Conservation (phyloP, 2,888 invertebrate species). For the Rhagium mordax region DNA sequence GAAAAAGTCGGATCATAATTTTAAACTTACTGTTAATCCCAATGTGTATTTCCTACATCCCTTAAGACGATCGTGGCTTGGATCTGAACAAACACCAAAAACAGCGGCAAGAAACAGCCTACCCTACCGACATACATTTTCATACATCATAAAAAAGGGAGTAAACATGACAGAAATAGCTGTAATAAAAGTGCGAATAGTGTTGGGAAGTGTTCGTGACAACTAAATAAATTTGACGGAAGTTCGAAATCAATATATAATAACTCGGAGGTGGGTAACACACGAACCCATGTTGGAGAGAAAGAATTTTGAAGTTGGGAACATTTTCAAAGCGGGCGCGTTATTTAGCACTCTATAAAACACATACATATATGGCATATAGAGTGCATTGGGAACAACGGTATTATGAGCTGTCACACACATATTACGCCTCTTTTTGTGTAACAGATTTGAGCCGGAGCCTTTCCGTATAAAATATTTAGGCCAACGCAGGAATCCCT, state of each 20-base stretch:
- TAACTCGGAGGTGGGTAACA: conserved; percentile 25
- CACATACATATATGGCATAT: conserved; percentile 35
- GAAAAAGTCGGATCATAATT: too few relatives aligned
- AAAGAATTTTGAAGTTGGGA: conserved; percentile 29
- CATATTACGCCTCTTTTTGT: conserved; percentile 35
- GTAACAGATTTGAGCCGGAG: conserved; percentile 23
- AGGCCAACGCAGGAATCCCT: neutral
- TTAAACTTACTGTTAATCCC: too few relatives aligned
- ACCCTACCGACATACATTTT: conserved; percentile 18
- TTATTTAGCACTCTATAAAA: conserved; percentile 42
- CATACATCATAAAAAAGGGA: conserved; percentile 1
- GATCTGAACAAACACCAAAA: neutral
- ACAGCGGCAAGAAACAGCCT: too few relatives aligned
- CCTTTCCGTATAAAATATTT: conserved; percentile 12
- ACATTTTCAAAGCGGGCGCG: conserved; percentile 4
- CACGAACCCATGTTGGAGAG: conserved; percentile 18
- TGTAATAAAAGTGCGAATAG: conserved; percentile 28
- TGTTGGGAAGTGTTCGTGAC: conserved; percentile 27
- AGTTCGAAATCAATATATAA: conserved; percentile 36
- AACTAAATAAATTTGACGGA: conserved; percentile 35
- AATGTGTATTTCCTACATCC: too few relatives aligned
- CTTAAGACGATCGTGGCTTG: too few relatives aligned
- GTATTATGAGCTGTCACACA: conserved; percentile 39
- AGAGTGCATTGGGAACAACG: conserved; percentile 35
- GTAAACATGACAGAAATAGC: conserved; percentile 28